Conservation (phyloP, 2,888 invertebrate genomes). For the Philopedon plagiatum region DNA sequence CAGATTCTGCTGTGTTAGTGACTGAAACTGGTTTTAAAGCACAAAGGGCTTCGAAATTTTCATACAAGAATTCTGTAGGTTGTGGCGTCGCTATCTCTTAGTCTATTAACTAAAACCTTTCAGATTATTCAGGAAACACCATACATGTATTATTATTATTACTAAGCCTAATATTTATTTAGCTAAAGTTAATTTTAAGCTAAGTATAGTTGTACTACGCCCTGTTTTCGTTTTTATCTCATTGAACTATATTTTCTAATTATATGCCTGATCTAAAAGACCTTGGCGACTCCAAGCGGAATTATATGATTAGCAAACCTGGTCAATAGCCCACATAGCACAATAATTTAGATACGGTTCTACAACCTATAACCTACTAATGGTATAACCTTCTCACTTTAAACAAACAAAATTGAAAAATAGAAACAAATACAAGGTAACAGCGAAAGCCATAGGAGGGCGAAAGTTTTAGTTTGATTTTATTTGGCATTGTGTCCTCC, state of each 20-base stretch:
- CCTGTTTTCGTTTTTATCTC: slow-evolving; percentile 9
- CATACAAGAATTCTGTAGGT: no score
- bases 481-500: slow-evolving; percentile 19
- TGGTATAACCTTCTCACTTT: not conserved
- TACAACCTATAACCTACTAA: slow-evolving; percentile 16
- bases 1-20: no score
- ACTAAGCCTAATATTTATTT: not conserved
- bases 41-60: no score
- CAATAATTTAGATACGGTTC: slow-evolving; percentile 16
- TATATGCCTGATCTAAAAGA: slow-evolving; percentile 27
- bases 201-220: slow-evolving; percentile 9
- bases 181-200: slow-evolving; percentile 1
- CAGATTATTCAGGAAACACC: no score
- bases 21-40: no score
- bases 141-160: no score
- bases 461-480: slow-evolving; percentile 33
- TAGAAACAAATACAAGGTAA: slow-evolving; percentile 20
- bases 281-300: slow-evolving; percentile 28
- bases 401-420: not conserved
- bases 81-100: no score
- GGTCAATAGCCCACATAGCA: slow-evolving; percentile 34
- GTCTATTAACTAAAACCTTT: no score
- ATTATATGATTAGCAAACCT: slow-evolving; percentile 13
- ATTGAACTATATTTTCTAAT: slow-evolving; percentile 22
- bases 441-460: slow-evolving; percentile 33